phyloP scores from a whole-genome alignment of 2,797 vertebrate genomes.

The Lepus townsendii region DNA sequence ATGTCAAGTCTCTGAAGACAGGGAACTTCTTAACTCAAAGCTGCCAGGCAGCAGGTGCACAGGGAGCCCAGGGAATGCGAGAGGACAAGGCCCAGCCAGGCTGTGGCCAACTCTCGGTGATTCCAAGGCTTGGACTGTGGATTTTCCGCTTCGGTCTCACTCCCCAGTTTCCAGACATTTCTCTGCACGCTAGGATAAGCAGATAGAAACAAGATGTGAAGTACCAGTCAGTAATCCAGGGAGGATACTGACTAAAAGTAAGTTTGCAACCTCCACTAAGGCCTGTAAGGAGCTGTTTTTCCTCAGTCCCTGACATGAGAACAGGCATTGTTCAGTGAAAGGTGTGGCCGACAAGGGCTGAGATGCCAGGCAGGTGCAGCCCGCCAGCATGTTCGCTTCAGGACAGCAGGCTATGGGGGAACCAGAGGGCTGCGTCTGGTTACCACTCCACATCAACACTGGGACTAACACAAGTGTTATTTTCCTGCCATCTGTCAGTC shows the following conservation, averaged over 20 bases:
- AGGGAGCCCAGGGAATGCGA: fast-evolving
- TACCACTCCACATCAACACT: too few species aligned
- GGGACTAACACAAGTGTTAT: fast-evolving
- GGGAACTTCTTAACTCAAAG: neutral
- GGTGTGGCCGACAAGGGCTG: neutral
- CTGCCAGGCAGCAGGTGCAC: neutral
- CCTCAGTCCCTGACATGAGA: fast-evolving
- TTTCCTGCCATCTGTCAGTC: neutral
- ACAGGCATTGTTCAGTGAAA: neutral
- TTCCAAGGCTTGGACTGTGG: too few species aligned
- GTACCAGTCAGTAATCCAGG: neutral
- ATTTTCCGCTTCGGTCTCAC: fast-evolving
- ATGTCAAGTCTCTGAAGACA: neutral
- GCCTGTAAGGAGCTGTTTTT: too few species aligned
- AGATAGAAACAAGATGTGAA: neutral
- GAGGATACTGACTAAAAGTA: neutral
- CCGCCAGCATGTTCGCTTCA: fast-evolving
- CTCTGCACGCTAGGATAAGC: neutral
- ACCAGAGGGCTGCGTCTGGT: neutral
- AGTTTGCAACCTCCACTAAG: neutral
- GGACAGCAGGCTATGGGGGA: neutral
- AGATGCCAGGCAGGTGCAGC: fast-evolving
- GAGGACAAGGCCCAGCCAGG: neutral
- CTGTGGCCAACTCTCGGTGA: fast-evolving
- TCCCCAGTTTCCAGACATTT: neutral